Evolutionary conservation across 37 sponge, comb jelly and placozoan species (phyloP), one percentile per base, ranked within the genome.

Genomic region (Halisarca cf. caerulea): DNA sequence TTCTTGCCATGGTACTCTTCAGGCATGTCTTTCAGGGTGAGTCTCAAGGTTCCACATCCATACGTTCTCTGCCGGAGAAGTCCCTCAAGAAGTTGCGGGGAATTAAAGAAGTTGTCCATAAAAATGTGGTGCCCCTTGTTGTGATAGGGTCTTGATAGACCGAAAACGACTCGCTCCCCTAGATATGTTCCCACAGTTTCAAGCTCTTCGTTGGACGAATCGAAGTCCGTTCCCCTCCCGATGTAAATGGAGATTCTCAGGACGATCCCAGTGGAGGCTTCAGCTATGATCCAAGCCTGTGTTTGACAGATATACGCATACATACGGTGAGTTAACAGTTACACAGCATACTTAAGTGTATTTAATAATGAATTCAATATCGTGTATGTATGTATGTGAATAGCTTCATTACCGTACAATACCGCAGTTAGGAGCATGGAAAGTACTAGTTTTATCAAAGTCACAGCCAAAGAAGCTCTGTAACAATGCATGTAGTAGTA

Each of bases 41-140:
- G 25, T 62, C 64, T 62, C 6, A 62, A 4, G n/a, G 64, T 62
- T n/a, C 64, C 64, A 62, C 64, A 62, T 23, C 64, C 64, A 62
- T 62, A 62, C 18, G 30, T n/a, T 15, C n/a, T 28, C 64, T 30
- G 25, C 30, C 15, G 25, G 5, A 28, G 30, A 20, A 62, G 64
- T n/a, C 6, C 64, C 25, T 30, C 30, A 62, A 62, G 64, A 15
- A 62, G 64, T 30, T 28, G 30, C 30, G 30, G 30, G 64, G 30
- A 30, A 28, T 8, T 62, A 62, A 62, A 62, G 30, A 62, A 62
- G 30, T 62, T 62, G 64, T 62, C 64, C 25, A 62, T 30, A 62
- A 20, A 62, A 23, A 62, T 15, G 30, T 62, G 64, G 7, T 62
- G 64, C n/a, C 30, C 30, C 6, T 28, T 62, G 64, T 62, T 28